phyloP scores from a whole-genome alignment of 2,797 vertebrate genomes.

The Thunnus albacares region DNA sequence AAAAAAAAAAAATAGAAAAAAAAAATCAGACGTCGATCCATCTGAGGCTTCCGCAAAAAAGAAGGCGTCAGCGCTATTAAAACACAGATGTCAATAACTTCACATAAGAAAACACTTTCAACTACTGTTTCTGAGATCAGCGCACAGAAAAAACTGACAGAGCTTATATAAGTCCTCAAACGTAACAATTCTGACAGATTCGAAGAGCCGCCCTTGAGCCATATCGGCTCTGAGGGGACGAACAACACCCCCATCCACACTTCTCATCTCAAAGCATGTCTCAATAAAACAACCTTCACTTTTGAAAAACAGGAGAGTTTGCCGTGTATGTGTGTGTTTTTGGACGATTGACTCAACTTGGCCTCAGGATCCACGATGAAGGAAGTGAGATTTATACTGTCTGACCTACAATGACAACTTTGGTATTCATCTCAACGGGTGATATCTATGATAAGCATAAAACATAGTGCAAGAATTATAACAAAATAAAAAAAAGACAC shows the following conservation, averaged over 20 bases:
- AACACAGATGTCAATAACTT: background rate
- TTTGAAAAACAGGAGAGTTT: background rate
- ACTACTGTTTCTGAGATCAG: background rate
- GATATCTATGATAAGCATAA: no score
- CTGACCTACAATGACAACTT: background rate
- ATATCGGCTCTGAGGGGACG: constrained; percentile 33
- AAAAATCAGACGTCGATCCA: background rate
- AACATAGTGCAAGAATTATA: background rate
- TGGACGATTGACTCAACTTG: background rate
- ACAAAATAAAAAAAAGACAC: background rate
- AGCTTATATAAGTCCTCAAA: constrained; percentile 20
- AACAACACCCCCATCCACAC: constrained; percentile 34
- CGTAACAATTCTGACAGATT: constrained; percentile 24
- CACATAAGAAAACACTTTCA: background rate
- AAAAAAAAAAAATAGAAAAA: background rate
- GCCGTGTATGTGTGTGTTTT: background rate
- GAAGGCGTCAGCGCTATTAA: background rate
- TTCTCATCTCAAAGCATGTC: background rate
- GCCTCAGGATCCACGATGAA: background rate
- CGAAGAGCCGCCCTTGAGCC: constrained; percentile 13
- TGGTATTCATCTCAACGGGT: background rate
- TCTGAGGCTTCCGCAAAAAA: background rate
- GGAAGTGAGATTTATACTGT: background rate
- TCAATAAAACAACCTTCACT: background rate
- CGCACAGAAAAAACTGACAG: constrained; percentile 11